These are phyloP conservation scores for Conus canariensis DNA, from an alignment of 2,888 invertebrate genomes.

Conservation along the genomic window DNA sequence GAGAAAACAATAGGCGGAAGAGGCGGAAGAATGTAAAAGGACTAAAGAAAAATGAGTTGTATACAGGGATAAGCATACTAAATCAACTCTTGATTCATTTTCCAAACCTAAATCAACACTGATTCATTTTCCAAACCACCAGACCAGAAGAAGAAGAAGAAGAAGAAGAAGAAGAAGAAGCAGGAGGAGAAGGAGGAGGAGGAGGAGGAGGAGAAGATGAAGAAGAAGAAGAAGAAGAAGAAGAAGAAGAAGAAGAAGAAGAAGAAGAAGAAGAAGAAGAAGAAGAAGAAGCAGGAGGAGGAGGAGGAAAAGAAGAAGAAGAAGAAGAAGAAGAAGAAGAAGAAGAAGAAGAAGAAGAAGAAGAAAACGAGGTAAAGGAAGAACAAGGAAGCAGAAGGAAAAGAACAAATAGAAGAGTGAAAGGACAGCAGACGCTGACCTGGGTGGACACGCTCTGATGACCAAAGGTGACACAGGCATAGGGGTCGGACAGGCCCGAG, in stretches of 20 bases:
- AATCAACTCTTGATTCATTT: no score
- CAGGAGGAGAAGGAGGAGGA: neutral
- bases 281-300: neutral
- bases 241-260: neutral
- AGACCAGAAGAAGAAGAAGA: neutral
- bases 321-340: neutral
- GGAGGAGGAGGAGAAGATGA: neutral
- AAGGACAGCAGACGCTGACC: slow-evolving; percentile 59
- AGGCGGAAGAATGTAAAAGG: neutral
- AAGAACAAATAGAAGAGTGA: neutral
- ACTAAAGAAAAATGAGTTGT: neutral
- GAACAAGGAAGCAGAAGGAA: neutral
- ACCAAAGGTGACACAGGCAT: slow-evolving; percentile 89
- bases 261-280: neutral
- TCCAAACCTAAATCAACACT: no score
- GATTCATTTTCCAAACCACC: no score
- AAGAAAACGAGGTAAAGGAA: neutral
- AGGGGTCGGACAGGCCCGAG: slow-evolving; percentile 94
- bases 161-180: neutral
- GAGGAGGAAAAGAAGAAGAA: neutral
- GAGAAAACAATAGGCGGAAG: neutral
- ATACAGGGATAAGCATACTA: no score
- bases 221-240: neutral
- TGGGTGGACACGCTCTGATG: slow-evolving; percentile 90
- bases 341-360: neutral